Percentiles rank a stretch among this genome's conserved stretches.
phyloP scores from a whole-genome alignment of 2,888 invertebrate species.

The Anodontia alba region DNA sequence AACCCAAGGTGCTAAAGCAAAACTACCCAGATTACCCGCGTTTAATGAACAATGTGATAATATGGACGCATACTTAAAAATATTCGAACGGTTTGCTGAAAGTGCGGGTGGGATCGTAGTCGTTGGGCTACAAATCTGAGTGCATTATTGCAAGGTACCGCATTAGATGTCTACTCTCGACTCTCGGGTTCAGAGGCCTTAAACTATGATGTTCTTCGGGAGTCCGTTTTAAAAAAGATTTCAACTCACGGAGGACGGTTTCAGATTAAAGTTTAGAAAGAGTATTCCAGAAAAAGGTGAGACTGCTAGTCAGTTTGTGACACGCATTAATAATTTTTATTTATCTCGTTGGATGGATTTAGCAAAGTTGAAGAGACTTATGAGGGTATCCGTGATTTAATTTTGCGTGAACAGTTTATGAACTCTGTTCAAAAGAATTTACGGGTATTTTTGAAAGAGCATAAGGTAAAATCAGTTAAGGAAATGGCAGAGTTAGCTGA shows the following conservation, averaged over 20 bases:
- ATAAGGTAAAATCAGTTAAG: conserved; percentile 8
- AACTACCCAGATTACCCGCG: conserved; percentile 19
- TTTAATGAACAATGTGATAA: conserved; percentile 9
- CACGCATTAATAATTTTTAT: conserved; percentile 10
- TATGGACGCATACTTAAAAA: conserved; percentile 25
- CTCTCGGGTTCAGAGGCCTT: conserved; percentile 9
- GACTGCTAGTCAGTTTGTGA: conserved; percentile 15
- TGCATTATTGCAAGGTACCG: conserved; percentile 24
- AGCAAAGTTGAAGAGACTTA: not conserved
- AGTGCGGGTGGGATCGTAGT: conserved; percentile 14
- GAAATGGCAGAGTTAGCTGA: conserved; percentile 26
- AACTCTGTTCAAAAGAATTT: not conserved
- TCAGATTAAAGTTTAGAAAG: conserved; percentile 13
- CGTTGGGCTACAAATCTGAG: conserved; percentile 23
- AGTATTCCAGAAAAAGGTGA: conserved; percentile 16
- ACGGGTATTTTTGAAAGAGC: conserved; percentile 5
- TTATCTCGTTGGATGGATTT: conserved; percentile 19
- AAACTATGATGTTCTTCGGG: conserved; percentile 2
- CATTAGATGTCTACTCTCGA: conserved; percentile 17
- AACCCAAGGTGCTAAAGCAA: not conserved
- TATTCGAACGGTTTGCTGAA: not conserved
- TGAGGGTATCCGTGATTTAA: conserved; percentile 5
- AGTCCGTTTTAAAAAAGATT: conserved; percentile 18
- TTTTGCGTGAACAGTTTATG: conserved; percentile 21
- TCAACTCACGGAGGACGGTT: conserved; percentile 26